Conservation (phyloP, 2,888 invertebrate genomes). For the Eristalis arbustorum region DNA sequence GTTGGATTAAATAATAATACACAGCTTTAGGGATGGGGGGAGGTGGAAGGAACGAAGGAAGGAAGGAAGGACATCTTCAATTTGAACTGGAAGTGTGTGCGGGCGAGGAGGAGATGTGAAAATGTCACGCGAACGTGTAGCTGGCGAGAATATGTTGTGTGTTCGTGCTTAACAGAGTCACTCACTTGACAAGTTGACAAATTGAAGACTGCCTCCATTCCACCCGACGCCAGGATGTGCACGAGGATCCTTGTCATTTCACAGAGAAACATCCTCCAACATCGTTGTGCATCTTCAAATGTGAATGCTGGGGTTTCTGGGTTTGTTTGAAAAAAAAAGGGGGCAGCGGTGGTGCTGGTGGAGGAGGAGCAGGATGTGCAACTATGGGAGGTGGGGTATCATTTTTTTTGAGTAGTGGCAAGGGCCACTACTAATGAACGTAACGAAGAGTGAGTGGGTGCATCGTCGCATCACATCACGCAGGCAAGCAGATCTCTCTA, state of each 20-base stretch:
- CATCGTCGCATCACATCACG: slow-evolving; percentile 68
- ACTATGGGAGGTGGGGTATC: neutral
- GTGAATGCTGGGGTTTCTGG: neutral
- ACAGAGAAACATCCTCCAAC: slow-evolving; percentile 38
- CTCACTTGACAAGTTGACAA: slow-evolving; percentile 70
- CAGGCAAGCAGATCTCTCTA: slow-evolving; percentile 62
- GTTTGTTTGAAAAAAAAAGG: neutral
- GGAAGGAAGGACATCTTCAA: neutral
- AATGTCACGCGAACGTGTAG: slow-evolving; percentile 19
- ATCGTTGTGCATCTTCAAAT: slow-evolving; percentile 59
- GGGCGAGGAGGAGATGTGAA: neutral
- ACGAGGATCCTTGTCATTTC: slow-evolving; percentile 51
- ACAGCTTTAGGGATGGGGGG: slow-evolving; percentile 20
- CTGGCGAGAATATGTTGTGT: slow-evolving; percentile 24
- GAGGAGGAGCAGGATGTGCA: neutral
- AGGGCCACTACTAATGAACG: slow-evolving; percentile 62
- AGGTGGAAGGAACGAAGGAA: neutral
- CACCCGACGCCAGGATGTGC: neutral
- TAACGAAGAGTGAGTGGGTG: slow-evolving; percentile 69
- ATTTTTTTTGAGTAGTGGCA: slow-evolving; percentile 7
- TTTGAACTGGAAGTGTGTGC: neutral
- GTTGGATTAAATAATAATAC: slow-evolving; percentile 59
- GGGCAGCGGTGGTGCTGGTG: too few species aligned
- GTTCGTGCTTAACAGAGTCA: slow-evolving; percentile 58
- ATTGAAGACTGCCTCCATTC: slow-evolving; percentile 67